Evolutionary conservation across 1,140 invertebrate species (phyloP).

Genomic region (Bombus pascuorum): DNA sequence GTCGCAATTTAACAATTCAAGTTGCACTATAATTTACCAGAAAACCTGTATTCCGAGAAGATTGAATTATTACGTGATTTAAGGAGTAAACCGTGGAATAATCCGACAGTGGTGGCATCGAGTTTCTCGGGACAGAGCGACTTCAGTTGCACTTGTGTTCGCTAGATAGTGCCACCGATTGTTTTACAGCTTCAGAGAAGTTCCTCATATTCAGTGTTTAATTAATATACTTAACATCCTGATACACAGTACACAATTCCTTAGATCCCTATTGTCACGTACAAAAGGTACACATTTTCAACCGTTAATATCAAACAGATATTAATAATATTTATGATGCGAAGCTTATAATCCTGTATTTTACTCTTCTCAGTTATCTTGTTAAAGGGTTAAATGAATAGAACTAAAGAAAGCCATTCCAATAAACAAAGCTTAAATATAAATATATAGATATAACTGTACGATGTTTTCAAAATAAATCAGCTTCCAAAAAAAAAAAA

Average conservation of each 20-base stretch:
- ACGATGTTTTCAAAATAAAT: neutral
- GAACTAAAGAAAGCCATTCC: too few relatives aligned
- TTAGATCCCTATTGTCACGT: too few relatives aligned
- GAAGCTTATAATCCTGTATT: too few relatives aligned
- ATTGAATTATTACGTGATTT: constrained; percentile 2
- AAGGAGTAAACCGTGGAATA: constrained; percentile 16
- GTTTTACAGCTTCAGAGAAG: neutral
- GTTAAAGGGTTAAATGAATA: too few relatives aligned
- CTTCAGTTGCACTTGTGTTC: constrained; percentile 3
- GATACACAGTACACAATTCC: too few relatives aligned
- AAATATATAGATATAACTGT: too few relatives aligned
- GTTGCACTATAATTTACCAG: neutral
- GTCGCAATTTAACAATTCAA: neutral
- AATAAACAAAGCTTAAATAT: too few relatives aligned
- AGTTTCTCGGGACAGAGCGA: neutral
- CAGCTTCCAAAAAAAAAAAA: neutral
- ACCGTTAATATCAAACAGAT: too few relatives aligned
- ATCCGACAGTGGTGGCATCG: neutral
- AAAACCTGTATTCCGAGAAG: neutral
- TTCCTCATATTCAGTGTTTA: neutral
- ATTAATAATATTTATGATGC: too few relatives aligned
- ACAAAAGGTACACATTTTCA: too few relatives aligned
- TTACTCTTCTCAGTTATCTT: too few relatives aligned
- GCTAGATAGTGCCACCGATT: constrained; percentile 26
- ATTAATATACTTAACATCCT: neutral